A percentile compares a stretch with the other conserved stretches of the same genome.
Evolutionary conservation across 2,888 invertebrate genomes (phyloP).

Genomic region (Aspidiotus rigidus): DNA sequence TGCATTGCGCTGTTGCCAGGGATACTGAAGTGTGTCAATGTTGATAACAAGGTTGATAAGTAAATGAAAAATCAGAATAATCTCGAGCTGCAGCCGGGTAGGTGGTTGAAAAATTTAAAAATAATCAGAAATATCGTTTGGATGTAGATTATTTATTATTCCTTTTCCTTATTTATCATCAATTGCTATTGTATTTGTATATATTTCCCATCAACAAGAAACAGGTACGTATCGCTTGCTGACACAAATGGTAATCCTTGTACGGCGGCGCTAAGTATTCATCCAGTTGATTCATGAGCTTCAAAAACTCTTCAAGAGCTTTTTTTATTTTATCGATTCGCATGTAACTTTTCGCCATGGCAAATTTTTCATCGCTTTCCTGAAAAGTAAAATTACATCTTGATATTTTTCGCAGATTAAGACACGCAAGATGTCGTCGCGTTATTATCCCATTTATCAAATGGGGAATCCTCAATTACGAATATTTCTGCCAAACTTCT

Average conservation of each 20-base stretch:
- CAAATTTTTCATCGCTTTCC: conserved; percentile 62
- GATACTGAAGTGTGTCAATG: no score
- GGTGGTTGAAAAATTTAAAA: no score
- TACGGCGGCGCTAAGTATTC: conserved; percentile 62
- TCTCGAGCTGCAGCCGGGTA: no score
- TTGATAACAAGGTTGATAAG: no score
- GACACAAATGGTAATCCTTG: conserved; percentile 63
- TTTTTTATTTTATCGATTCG: conserved; percentile 54
- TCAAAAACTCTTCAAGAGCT: conserved; percentile 56
- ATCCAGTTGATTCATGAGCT: conserved; percentile 58
- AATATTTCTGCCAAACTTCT: conserved; percentile 90
- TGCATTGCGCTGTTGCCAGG: no score
- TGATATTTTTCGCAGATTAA: no score
- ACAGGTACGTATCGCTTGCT: conserved; percentile 60
- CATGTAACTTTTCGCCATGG: conserved; percentile 53
- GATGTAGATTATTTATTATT: no score
- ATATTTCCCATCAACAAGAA: conserved; percentile 45
- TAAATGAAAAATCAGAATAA: no score
- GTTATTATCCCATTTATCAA: conserved; percentile 72
- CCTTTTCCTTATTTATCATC: no score
- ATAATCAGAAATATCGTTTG: no score
- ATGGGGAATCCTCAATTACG: conserved; percentile 88
- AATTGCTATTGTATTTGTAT: not conserved
- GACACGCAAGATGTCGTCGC: conserved; percentile 12
- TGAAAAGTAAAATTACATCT: conserved; percentile 40